phyloP scores from a whole-genome alignment of 2,888 invertebrate species.

The Dolichopus griseipennis region DNA sequence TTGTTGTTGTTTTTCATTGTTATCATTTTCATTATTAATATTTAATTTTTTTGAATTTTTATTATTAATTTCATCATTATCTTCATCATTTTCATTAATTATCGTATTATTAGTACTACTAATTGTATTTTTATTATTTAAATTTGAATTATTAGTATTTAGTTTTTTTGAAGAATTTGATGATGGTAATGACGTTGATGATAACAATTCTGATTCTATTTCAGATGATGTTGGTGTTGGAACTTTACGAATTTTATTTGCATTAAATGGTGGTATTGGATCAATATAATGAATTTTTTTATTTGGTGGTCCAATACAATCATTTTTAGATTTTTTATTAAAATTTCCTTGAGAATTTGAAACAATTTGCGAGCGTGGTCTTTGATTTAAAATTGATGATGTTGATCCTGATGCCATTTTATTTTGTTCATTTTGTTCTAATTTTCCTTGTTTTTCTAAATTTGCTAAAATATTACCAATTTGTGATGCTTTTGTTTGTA shows the following conservation, averaged over 20 bases:
- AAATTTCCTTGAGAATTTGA: slow-evolving; percentile 40
- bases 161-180: too few relatives aligned
- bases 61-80: too few relatives aligned
- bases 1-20: too few relatives aligned
- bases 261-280: slow-evolving; percentile 43
- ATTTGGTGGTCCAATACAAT: slow-evolving; percentile 37
- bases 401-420: slow-evolving; percentile 57
- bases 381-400: slow-evolving; percentile 36
- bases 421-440: slow-evolving; percentile 44
- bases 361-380: slow-evolving; percentile 39
- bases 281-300: slow-evolving; percentile 42
- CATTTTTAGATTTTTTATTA: slow-evolving; percentile 31
- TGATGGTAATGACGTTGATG: too few relatives aligned
- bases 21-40: too few relatives aligned
- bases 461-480: slow-evolving; percentile 88
- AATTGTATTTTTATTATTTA: too few relatives aligned
- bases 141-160: too few relatives aligned
- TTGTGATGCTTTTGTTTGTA: slow-evolving; percentile 91
- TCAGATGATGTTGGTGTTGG: slow-evolving; percentile 43
- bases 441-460: slow-evolving; percentile 57
- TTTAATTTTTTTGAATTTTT: too few relatives aligned
- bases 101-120: too few relatives aligned
- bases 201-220: not conserved
- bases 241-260: slow-evolving; percentile 48
- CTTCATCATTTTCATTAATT: too few relatives aligned